Evolutionary conservation across 2,113 vertebrate genomes (phyloP).

Genomic region (Thoracochromis brauschi): DNA sequence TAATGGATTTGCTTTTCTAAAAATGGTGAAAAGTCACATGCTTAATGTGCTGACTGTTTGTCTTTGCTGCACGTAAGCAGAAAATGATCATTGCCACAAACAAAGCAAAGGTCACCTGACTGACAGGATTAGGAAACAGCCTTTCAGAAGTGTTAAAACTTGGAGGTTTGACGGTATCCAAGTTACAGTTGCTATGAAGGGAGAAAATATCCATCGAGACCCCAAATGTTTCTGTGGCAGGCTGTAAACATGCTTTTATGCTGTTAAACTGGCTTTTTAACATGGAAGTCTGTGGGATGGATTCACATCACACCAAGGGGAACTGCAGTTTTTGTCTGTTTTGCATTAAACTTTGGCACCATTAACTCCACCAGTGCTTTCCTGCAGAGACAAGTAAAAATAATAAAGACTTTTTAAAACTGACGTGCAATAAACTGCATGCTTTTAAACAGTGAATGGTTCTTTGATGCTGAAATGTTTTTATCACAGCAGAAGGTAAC

Average conservation of each 20-base stretch:
- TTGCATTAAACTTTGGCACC: neutral
- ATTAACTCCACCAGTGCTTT: neutral
- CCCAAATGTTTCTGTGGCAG: fast-evolving
- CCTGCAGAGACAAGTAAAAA: neutral
- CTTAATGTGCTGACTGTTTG: neutral
- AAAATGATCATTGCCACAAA: neutral
- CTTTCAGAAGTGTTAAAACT: neutral
- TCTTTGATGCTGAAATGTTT: neutral
- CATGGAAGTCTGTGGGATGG: neutral
- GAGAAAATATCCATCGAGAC: fast-evolving
- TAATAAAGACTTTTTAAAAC: neutral
- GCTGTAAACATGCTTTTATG: neutral
- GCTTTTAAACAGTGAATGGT: neutral
- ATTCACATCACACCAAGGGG: neutral
- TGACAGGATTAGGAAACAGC: neutral
- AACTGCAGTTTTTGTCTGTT: neutral
- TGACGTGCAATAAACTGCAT: neutral
- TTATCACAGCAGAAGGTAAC: neutral
- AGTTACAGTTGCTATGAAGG: fast-evolving
- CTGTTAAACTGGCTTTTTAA: neutral
- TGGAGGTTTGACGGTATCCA: neutral
- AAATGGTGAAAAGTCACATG: neutral
- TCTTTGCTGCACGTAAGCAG: neutral
- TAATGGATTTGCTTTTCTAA: neutral
- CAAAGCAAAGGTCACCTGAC: neutral